Evolutionary conservation across 2,113 vertebrate species (phyloP), one percentile per base, ranked within the genome.

Genomic region (Danionella cerebrum): DNA sequence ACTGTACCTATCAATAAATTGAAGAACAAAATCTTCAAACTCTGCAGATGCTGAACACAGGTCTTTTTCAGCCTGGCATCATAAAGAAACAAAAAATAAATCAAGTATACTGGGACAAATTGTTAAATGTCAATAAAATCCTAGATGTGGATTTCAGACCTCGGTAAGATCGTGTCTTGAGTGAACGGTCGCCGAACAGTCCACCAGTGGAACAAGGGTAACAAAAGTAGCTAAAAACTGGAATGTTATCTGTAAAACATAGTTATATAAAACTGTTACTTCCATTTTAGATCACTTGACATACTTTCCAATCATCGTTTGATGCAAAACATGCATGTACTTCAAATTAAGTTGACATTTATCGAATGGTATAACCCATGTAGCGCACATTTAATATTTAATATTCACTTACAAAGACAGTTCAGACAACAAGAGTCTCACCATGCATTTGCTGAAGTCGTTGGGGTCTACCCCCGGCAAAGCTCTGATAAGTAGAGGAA

Each of bases 381-480:
- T 1, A 33, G 5, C 29, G 5, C 29, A 33, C 29, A 33, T 9
- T n/a, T 9, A 33, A 33, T 33, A 9, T 9, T 9, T 33, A 33
- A 33, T 6, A 5, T 6, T 6, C 29, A 33, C 1, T 6, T 44
- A 6, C 22, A 10, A 70, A 44, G 13, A 68, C 45, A 38, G 35
- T 3, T 27, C 29, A 33, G 1, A 6, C 18, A 33, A 13, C 14
- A 24, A 44, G 59, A 78, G 74, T 79, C 90, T 75, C 77, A 98
- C 96, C 95, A 98, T 98, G 84, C 96, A 98, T 80, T 98, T 98
- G 87, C 94, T 97, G 80, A 98, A 98, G 85, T 98, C 96, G 63
- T 98, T 98, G 27, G 96, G 96, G 84, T 98, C 96, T 53, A 98
- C 93, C 6, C 96, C 96, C 21, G 96, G 96, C 75, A 98, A 80